These are phyloP conservation scores for Petrolisthes cinctipes DNA, from an alignment of 2,888 invertebrate genomes.

Conservation along the genomic window DNA sequence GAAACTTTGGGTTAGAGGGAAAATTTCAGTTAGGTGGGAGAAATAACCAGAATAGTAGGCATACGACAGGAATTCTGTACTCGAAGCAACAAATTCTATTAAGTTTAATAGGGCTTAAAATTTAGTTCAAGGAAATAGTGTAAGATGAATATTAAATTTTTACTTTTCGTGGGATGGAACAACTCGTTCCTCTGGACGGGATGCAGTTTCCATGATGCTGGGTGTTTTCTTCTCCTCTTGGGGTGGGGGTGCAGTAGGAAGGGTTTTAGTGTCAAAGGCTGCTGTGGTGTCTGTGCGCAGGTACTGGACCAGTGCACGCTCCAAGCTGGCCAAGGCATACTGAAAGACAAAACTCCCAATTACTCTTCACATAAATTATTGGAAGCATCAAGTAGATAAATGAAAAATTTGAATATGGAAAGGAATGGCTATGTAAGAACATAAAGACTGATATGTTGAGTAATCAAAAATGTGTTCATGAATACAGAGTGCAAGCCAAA, in stretches of 20 bases:
- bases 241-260: slow-evolving; percentile 78
- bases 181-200: slow-evolving; percentile 47
- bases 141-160: not conserved
- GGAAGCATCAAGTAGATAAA: too few species aligned
- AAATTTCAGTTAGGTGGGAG: not conserved
- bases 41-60: not conserved
- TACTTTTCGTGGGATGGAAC: slow-evolving; percentile 64
- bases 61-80: not conserved
- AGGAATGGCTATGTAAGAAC: too few species aligned
- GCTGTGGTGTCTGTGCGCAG: slow-evolving; percentile 76
- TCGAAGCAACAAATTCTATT: not conserved
- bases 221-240: slow-evolving; percentile 55
- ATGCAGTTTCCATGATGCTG: slow-evolving; percentile 69
- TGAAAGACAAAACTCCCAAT: slow-evolving; percentile 67
- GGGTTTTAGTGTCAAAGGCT: slow-evolving; percentile 86
- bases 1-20: too few species aligned
- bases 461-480: too few species aligned
- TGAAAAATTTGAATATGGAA: too few species aligned
- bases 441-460: too few species aligned
- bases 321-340: slow-evolving; percentile 89
- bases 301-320: slow-evolving; percentile 88
- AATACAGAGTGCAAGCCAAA: too few species aligned
- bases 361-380: too few species aligned
- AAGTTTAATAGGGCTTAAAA: not conserved
- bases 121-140: not conserved